Conservation (phyloP, 2,888 invertebrate genomes). For the Ryuthela nishihirai region DNA sequence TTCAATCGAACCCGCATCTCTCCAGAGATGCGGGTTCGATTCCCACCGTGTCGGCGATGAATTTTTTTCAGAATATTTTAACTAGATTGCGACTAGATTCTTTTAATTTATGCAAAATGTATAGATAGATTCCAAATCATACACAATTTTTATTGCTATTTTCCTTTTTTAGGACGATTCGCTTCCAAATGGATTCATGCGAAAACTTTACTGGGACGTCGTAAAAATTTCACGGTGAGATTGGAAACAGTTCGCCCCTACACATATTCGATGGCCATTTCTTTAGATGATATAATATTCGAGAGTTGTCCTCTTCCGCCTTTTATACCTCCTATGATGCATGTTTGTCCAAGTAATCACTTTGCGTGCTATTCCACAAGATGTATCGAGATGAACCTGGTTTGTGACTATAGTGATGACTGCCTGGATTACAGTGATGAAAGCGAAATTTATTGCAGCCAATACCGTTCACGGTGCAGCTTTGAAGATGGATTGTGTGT, state of each 20-base stretch:
- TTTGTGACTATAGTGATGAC: slow-evolving; percentile 30
- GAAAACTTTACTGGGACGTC: neutral
- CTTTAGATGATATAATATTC: slow-evolving; percentile 22
- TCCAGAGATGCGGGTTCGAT: too few species aligned
- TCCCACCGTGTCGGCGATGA: too few species aligned
- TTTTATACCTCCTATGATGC: too few species aligned
- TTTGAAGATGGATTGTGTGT: slow-evolving; percentile 10
- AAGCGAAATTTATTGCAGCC: slow-evolving; percentile 5
- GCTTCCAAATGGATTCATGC: slow-evolving; percentile 31
- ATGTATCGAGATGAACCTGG: slow-evolving; percentile 10
- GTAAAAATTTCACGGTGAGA: slow-evolving; percentile 10
- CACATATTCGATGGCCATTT: slow-evolving; percentile 1
- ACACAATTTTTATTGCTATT: too few species aligned
- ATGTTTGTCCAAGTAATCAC: neutral
- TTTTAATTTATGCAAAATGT: too few species aligned
- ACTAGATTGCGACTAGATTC: too few species aligned
- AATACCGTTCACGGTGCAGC: slow-evolving; percentile 16
- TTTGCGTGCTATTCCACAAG: neutral
- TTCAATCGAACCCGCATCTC: too few species aligned
- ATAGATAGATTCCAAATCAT: too few species aligned
- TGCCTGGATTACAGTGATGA: slow-evolving; percentile 29
- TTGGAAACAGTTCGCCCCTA: slow-evolving; percentile 12
- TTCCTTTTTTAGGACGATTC: too few species aligned
- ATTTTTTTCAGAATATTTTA: too few species aligned
- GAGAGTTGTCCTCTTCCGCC: slow-evolving; percentile 15